These are phyloP conservation scores for Cylloceria caligata DNA, from an alignment of 2,888 invertebrate species.

Conservation along the genomic window DNA sequence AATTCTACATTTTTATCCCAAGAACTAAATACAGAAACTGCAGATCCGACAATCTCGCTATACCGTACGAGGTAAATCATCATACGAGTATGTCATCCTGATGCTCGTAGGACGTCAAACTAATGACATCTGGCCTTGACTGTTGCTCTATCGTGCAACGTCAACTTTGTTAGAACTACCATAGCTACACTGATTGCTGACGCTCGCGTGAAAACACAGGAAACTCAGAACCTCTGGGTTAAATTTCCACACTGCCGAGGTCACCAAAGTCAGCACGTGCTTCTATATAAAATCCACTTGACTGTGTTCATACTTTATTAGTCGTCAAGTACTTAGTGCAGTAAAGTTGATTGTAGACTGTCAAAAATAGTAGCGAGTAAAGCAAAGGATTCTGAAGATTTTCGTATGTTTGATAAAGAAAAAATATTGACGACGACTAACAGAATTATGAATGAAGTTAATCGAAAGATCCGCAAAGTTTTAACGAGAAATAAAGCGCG, in stretches of 20 bases:
- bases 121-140: slow-evolving; percentile 42
- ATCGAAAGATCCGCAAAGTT: not conserved
- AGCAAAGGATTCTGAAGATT: not conserved
- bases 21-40: too few relatives aligned
- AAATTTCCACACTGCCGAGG: not conserved
- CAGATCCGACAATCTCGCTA: not conserved
- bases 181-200: slow-evolving; percentile 11
- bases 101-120: slow-evolving; percentile 34
- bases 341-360: not conserved
- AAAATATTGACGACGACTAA: not conserved
- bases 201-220: slow-evolving; percentile 3
- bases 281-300: slow-evolving; percentile 6
- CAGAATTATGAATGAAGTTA: not conserved
- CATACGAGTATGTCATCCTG: not conserved
- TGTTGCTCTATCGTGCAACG: slow-evolving; percentile 24
- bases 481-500: too few relatives aligned
- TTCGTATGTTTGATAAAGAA: not conserved
- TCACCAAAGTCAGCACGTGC: slow-evolving; percentile 1
- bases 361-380: not conserved
- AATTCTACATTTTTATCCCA: too few relatives aligned
- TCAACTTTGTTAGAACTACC: slow-evolving; percentile 52
- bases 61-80: not conserved
- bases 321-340: not conserved
- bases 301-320: not conserved
- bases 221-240: not conserved